Base-by-base conservation (phyloP, 2,797 vertebrate genomes). In the Melanotaenia trifasciata region DNA sequence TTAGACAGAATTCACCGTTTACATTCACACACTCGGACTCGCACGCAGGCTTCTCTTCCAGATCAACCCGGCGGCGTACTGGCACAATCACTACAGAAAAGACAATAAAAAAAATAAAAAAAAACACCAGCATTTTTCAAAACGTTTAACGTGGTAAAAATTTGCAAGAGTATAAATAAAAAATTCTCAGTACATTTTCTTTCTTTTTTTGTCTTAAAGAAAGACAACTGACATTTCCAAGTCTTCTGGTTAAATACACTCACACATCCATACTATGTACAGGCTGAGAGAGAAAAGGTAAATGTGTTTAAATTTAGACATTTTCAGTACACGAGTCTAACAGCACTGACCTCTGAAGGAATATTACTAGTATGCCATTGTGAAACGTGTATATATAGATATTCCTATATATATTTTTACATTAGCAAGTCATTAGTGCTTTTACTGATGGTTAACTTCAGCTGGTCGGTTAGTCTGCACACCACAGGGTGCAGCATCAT, bases 71-170 rank as follows among this genome's bases (percentile, higher is more conserved):
- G 77, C 67, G 20, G 73, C 71, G 60, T 11, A 86, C 78, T 14
- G 24, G 77, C 83, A 88, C 81, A 82, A 83, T 79, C 78, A 93
- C 84, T 74, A 90, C 78, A 84, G 80, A 69, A 81, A 30, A 4
- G 28, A 30, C 28, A 64, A 40, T 64, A 35, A 58, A 87, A 70
- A 79, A 84, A 72, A 79, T 76, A 67, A 26, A 71, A 79, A 79
- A 13, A 40, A 13, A 13, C 12, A 40, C 72, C 53, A 83, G 40
- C 81, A 63, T 85, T 71, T 81, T 71, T 90, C 35, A 75, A 92
- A 91, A 92, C 58, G 47, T 73, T 79, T 89, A 77, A 89, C 81
- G 14, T 75, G 67, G 74, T 86, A 90, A 89, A 86, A 90, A 87
- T 78, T 87, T 85, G 75, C 84, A 87, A 79, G 53, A 88, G 89